Evolutionary conservation across 2,888 invertebrate species (phyloP).

Genomic region (Acanthosoma haemorrhoidale): DNA sequence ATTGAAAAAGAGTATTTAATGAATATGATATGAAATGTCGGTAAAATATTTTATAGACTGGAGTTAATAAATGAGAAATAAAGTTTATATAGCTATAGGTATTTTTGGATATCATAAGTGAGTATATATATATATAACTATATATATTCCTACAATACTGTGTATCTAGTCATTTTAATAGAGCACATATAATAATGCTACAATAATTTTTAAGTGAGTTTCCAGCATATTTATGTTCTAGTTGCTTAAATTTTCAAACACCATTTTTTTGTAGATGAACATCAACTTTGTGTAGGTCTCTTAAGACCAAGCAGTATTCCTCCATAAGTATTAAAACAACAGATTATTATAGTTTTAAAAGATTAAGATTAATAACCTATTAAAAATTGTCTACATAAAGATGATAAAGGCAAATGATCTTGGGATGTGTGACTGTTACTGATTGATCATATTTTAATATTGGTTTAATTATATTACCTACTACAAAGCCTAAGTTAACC

Average conservation of each 20-base stretch:
- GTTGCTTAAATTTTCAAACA: slow-evolving; percentile 23
- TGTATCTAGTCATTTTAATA: slow-evolving; percentile 29
- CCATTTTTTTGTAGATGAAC: slow-evolving; percentile 7
- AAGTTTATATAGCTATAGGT: slow-evolving; percentile 38
- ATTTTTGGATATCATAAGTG: slow-evolving; percentile 38
- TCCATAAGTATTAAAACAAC: background rate
- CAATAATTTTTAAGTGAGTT: slow-evolving; percentile 18
- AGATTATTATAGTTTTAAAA: background rate
- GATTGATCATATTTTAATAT: slow-evolving; percentile 2
- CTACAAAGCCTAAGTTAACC: slow-evolving; percentile 5
- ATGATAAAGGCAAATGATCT: background rate
- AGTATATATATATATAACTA: too few species aligned
- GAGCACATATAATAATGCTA: slow-evolving; percentile 19
- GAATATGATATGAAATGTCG: slow-evolving; percentile 25
- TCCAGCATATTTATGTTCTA: slow-evolving; percentile 22
- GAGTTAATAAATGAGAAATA: slow-evolving; percentile 33
- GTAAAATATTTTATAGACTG: slow-evolving; percentile 40
- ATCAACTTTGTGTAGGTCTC: background rate
- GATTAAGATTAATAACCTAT: background rate
- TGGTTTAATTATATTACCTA: background rate
- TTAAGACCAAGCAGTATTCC: background rate
- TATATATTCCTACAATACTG: slow-evolving; percentile 35
- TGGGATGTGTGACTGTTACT: background rate
- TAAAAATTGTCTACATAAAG: background rate
- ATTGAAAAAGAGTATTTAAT: slow-evolving; percentile 37